Evolutionary conservation across 35 echinoderm and acorn worm species (phyloP), one percentile per base, ranked within the genome.

Genomic region (Acanthaster planci): DNA sequence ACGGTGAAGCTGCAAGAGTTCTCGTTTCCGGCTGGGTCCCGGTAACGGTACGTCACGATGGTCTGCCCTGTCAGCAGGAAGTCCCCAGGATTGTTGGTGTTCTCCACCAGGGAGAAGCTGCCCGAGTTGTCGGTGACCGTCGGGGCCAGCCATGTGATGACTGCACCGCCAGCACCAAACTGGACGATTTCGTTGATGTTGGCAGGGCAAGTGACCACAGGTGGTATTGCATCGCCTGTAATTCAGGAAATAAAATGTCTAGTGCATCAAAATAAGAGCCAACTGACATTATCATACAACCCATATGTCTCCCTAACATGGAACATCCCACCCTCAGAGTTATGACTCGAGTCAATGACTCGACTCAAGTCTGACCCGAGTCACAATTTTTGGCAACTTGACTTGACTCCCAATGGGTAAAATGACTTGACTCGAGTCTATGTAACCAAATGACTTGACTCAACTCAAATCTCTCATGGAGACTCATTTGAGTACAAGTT

Each of bases 111-210:
- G n/a, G 15, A 77, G 3, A 80, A 84, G 42, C 51, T 60, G n/a
- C 92, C 92, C 22, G 92, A 94, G 80, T 87, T 94, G 60, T 94
- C 92, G 1, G 68, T 88, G 12, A 87, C 89, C 8, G 85, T 95
- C 1, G 93, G 88, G 22, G 55, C 55, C 0, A 38, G 76, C 87
- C 79, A 94, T 7, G 82, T 38, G 37, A 87, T 85, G 16, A 38
- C 68, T 0, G 58, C 35, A n/a, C 79, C 64, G 6, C 72, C 77
- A 19, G 76, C 83, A 16, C 83, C 64, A 16, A 80, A 78, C 80
- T 77, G 77, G 10, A 94, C 77, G 0, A 84, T 85, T 19, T 60
- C 36, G 18, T 78, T 37, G 83, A 55, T 67, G 76, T 77, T 52
- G 29, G 42, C n/a, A 34, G 78, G 52, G 42, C 42, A 72, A 22